Evolutionary conservation across 2,113 vertebrate species (phyloP).

Genomic region (Oxygymnocypris stewartii): DNA sequence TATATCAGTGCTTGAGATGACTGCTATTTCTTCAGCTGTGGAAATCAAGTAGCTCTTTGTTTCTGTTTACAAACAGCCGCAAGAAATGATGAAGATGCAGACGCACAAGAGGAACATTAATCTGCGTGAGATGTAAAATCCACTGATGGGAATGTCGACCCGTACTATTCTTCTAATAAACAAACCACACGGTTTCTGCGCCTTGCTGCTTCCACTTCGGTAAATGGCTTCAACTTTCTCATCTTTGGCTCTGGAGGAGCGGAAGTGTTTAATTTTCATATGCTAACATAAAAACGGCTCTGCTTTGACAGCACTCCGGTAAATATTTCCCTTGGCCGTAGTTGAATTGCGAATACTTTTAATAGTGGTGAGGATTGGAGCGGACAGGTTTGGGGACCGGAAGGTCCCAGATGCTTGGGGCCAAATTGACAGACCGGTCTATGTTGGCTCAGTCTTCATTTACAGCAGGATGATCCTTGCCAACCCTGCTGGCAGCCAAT

Average conservation of each 20-base stretch:
- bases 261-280: slow-evolving; percentile 59
- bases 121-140: slow-evolving; percentile 68
- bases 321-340: slow-evolving; percentile 57
- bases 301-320: slow-evolving; percentile 54
- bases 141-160: slow-evolving; percentile 61
- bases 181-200: slow-evolving; percentile 55
- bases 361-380: slow-evolving; percentile 69
- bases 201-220: slow-evolving; percentile 28
- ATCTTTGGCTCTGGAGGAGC: slow-evolving; percentile 43
- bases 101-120: slow-evolving; percentile 63
- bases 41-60: slow-evolving; percentile 55
- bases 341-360: slow-evolving; percentile 65
- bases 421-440: slow-evolving; percentile 76
- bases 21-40: slow-evolving; percentile 58
- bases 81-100: slow-evolving; percentile 66
- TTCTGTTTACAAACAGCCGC: slow-evolving; percentile 60
- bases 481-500: slow-evolving; percentile 75
- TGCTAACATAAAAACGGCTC: slow-evolving; percentile 48
- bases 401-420: slow-evolving; percentile 68
- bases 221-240: slow-evolving; percentile 50
- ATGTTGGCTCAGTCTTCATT: slow-evolving; percentile 75
- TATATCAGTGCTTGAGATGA: slow-evolving; percentile 60
- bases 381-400: slow-evolving; percentile 59
- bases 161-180: slow-evolving; percentile 63
- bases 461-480: slow-evolving; percentile 66